These are phyloP conservation scores for Caenorhabditis panamensis DNA, from an alignment of 2,888 invertebrate genomes.

Conservation along the genomic window DNA sequence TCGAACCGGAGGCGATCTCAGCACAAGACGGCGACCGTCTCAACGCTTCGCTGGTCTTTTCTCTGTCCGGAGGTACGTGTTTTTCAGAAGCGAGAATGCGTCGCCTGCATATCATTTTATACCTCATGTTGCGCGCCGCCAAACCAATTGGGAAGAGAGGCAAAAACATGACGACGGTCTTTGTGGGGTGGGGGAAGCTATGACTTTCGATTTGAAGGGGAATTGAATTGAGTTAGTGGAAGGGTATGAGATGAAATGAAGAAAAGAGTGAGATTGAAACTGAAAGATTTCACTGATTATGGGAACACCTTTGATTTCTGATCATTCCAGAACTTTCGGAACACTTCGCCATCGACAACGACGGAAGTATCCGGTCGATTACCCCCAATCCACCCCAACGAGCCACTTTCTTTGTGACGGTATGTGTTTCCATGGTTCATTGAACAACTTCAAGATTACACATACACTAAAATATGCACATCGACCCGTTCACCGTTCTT, in stretches of 20 bases:
- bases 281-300: slow-evolving; percentile 5
- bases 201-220: neutral
- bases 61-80: slow-evolving; percentile 74
- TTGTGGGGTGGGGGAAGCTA: neutral
- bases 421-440: slow-evolving; percentile 52
- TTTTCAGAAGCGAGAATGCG: slow-evolving; percentile 5
- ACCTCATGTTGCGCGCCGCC: slow-evolving; percentile 52
- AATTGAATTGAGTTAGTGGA: neutral
- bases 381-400: slow-evolving; percentile 67
- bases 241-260: too few relatives aligned
- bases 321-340: slow-evolving; percentile 67
- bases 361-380: slow-evolving; percentile 64
- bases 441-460: slow-evolving; percentile 52
- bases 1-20: slow-evolving; percentile 72
- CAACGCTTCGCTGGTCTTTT: slow-evolving; percentile 74
- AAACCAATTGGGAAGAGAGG: slow-evolving; percentile 5
- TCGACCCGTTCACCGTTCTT: neutral
- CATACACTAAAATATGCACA: slow-evolving; percentile 41
- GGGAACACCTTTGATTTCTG: too few relatives aligned
- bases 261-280: too few relatives aligned
- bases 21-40: slow-evolving; percentile 77
- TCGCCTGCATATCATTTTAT: slow-evolving; percentile 41
- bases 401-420: slow-evolving; percentile 71
- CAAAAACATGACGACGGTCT: slow-evolving; percentile 14
- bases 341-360: slow-evolving; percentile 69